Percentiles rank a stretch among this genome's conserved stretches.
phyloP scores from a whole-genome alignment of 2,888 invertebrate genomes.

The Cetonia aurata region DNA sequence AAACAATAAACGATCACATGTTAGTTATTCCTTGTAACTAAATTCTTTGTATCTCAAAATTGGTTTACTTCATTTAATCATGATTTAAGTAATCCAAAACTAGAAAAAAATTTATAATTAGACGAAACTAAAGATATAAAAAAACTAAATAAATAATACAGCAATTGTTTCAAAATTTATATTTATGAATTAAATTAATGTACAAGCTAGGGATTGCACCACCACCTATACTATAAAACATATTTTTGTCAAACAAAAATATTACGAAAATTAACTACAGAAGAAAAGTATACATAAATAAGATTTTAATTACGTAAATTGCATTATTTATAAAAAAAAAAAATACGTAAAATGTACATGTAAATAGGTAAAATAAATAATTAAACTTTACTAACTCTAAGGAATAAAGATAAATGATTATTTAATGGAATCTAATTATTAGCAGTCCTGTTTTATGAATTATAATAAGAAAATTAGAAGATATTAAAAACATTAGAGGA shows the following conservation, averaged over 20 bases:
- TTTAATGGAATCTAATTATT: conserved; percentile 5
- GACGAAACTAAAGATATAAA: no score
- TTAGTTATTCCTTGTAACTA: no score
- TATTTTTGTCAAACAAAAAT: conserved; percentile 48
- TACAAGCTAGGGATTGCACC: conserved; percentile 64
- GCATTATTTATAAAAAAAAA: conserved; percentile 15
- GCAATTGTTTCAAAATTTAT: conserved; percentile 35
- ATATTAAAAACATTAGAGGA: no score
- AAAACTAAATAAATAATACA: neutral
- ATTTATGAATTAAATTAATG: conserved; percentile 55
- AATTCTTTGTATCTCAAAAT: no score
- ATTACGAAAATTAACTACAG: conserved; percentile 40
- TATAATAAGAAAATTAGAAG: no score
- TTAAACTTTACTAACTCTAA: conserved; percentile 9
- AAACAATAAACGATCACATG: no score
- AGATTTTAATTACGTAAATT: conserved; percentile 20
- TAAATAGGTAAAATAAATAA: conserved; percentile 4
- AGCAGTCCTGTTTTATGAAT: conserved; percentile 8
- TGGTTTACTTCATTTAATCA: no score
- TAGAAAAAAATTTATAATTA: no score
- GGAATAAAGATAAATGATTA: neutral
- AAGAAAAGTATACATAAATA: conserved; percentile 34
- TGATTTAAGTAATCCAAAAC: no score
- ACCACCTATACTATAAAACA: conserved; percentile 64
- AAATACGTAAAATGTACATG: conserved; percentile 11